Evolutionary conservation across 2,797 vertebrate species (phyloP).

Genomic region (Microcaecilia unicolor): DNA sequence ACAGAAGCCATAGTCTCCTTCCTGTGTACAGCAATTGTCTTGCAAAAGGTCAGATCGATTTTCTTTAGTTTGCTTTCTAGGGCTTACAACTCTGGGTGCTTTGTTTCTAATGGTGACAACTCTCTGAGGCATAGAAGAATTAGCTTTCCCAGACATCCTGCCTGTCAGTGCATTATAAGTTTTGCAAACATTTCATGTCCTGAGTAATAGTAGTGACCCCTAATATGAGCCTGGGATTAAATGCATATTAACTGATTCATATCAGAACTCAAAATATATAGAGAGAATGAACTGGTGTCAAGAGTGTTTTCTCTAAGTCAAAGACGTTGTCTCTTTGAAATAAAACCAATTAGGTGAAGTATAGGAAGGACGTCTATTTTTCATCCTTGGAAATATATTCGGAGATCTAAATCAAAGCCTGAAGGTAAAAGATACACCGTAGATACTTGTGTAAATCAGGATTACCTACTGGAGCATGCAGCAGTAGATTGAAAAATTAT

Average conservation of each 20-base stretch:
- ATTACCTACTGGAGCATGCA: neutral
- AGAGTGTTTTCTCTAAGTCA: neutral
- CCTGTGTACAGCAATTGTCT: conserved; percentile 1
- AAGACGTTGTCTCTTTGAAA: neutral
- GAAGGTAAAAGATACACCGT: neutral
- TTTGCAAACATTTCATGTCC: neutral
- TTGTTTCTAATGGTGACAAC: neutral
- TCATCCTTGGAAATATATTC: neutral
- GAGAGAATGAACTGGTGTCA: neutral
- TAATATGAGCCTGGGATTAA: neutral
- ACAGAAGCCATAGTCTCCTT: too few species aligned
- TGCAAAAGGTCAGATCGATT: conserved; percentile 2
- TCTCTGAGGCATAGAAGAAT: neutral
- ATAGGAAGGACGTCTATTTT: neutral
- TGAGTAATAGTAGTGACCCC: neutral
- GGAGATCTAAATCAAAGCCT: conserved; percentile 1
- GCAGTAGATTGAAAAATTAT: neutral
- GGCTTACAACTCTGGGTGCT: neutral
- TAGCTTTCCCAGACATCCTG: neutral
- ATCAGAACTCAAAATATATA: neutral
- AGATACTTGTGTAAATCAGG: neutral
- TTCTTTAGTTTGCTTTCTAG: neutral
- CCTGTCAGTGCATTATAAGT: neutral
- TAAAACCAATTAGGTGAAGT: neutral
- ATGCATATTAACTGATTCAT: neutral